phyloP scores from a whole-genome alignment of 2,888 invertebrate genomes.

The Hydropsyche betteni region DNA sequence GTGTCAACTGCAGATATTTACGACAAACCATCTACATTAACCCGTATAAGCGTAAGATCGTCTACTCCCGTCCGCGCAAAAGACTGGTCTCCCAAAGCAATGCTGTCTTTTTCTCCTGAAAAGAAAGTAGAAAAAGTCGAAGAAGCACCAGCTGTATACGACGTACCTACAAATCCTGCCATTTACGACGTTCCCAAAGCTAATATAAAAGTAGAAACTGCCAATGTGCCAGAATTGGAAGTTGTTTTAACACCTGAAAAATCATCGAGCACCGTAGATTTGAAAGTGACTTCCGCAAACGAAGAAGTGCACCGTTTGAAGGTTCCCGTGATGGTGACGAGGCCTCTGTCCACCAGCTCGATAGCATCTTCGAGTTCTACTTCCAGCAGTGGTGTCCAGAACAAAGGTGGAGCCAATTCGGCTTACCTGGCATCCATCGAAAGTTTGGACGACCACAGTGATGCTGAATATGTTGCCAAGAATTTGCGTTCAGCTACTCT shows the following conservation, averaged over 20 bases:
- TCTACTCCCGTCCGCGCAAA: constrained; percentile 33
- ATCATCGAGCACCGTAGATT: constrained; percentile 57
- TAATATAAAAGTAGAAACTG: background rate
- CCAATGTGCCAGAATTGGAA: background rate
- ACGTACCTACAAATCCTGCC: constrained; percentile 64
- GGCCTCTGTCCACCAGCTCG: constrained; percentile 80
- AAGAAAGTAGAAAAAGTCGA: constrained; percentile 57
- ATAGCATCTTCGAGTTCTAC: constrained; percentile 79
- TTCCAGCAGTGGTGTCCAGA: constrained; percentile 68
- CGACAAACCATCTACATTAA: constrained; percentile 55
- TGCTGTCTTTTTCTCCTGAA: constrained; percentile 45
- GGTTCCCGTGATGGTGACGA: constrained; percentile 66
- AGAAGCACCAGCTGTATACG: constrained; percentile 58
- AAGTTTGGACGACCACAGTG: constrained; percentile 84
- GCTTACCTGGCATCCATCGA: constrained; percentile 89
- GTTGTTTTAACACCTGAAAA: constrained; percentile 6
- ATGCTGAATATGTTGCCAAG: constrained; percentile 67
- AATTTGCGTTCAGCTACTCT: constrained; percentile 41
- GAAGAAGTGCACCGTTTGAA: constrained; percentile 63
- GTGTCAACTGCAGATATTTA: constrained; percentile 64
- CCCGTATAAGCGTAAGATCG: constrained; percentile 46
- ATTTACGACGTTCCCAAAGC: constrained; percentile 62
- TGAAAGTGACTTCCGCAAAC: constrained; percentile 56
- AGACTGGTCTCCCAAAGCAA: constrained; percentile 44
- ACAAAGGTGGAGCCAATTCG: constrained; percentile 72